These are phyloP conservation scores for Cheilinus undulatus DNA, from an alignment of 2,113 vertebrate species.

Conservation along the genomic window DNA sequence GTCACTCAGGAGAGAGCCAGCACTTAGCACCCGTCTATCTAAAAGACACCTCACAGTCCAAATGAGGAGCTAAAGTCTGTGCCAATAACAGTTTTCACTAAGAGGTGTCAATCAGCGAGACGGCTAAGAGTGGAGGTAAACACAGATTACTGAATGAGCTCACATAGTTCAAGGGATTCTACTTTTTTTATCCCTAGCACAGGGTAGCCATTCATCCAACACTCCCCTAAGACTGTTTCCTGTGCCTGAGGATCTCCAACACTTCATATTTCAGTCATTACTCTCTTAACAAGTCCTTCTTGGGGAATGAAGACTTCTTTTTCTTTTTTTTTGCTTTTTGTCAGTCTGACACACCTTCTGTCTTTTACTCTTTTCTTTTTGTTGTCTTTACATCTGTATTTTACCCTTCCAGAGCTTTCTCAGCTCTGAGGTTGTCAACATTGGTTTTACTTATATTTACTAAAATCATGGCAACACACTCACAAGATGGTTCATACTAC, in stretches of 20 bases:
- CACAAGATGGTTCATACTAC: no score
- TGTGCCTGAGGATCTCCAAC: constrained; percentile 5
- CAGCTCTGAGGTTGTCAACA: no score
- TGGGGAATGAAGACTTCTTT: neutral
- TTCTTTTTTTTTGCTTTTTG: constrained; percentile 16
- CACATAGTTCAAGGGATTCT: constrained; percentile 11
- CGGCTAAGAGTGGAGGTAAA: constrained; percentile 8
- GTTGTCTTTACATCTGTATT: constrained; percentile 13
- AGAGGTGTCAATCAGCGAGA: constrained; percentile 51
- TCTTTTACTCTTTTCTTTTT: constrained; percentile 18
- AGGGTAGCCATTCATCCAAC: constrained; percentile 4
- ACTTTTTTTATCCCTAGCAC: constrained; percentile 5
- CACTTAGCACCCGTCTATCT: constrained; percentile 47
- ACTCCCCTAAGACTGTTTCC: neutral
- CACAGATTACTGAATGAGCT: neutral
- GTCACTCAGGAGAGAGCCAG: constrained; percentile 37
- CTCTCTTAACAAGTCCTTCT: neutral
- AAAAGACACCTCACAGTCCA: constrained; percentile 35
- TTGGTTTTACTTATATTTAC: no score
- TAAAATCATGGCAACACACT: no score
- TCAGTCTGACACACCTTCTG: constrained; percentile 45
- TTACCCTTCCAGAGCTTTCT: no score
- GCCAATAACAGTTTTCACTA: constrained; percentile 38
- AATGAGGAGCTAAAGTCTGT: constrained; percentile 44
- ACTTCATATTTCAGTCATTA: constrained; percentile 7